Evolutionary conservation across 1,140 invertebrate species (phyloP).

Genomic region (Wasmannia auropunctata): DNA sequence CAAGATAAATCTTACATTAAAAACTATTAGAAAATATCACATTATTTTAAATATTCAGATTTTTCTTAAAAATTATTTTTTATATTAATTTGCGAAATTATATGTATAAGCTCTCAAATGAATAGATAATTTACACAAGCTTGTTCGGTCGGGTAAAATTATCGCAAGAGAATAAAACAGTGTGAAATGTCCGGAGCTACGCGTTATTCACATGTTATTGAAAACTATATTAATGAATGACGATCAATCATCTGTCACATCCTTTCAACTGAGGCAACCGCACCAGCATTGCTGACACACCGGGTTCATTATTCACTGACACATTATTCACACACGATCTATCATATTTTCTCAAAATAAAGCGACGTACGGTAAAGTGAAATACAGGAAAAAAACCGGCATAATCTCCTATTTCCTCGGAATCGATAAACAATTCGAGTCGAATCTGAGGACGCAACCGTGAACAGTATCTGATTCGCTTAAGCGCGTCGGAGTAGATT

Average conservation of each 20-base stretch:
- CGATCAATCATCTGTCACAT: conserved; percentile 51
- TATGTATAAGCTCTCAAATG: background rate
- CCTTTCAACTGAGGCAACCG: conserved; percentile 39
- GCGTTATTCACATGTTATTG: conserved; percentile 52
- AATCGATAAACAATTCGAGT: background rate
- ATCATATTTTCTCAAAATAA: conserved; percentile 53
- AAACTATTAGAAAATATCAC: no score
- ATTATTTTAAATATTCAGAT: background rate
- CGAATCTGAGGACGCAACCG: background rate
- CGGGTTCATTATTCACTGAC: conserved; percentile 54
- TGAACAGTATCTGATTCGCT: background rate
- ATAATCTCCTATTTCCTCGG: background rate
- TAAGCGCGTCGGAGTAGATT: background rate
- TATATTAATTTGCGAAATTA: background rate
- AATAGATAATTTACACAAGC: background rate
- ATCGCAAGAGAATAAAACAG: background rate
- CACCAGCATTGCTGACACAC: conserved; percentile 39
- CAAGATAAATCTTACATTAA: no score
- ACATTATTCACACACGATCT: conserved; percentile 46
- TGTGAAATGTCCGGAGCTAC: background rate
- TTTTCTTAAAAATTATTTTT: background rate
- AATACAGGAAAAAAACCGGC: conserved; percentile 18
- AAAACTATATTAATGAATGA: conserved; percentile 49
- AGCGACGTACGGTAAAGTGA: conserved; percentile 12
- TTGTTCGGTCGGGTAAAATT: background rate